These are phyloP conservation scores for Tamandua tetradactyla DNA, from an alignment of 2,797 vertebrate species.

Conservation along the genomic window DNA sequence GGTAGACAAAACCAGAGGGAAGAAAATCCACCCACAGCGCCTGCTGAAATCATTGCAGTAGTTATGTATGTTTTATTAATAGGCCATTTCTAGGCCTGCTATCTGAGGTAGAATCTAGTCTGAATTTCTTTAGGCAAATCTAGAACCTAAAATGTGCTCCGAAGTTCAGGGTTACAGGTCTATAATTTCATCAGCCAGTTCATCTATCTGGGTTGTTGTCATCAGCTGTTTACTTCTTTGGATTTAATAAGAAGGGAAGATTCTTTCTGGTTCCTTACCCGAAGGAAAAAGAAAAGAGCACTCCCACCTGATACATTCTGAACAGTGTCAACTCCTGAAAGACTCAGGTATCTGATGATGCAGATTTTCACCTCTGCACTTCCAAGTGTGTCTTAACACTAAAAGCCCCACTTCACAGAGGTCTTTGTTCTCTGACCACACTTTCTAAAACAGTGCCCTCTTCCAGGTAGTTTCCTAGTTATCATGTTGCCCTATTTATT, in stretches of 20 bases:
- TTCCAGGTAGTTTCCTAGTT: no score
- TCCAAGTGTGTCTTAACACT: not conserved
- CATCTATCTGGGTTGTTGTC: not conserved
- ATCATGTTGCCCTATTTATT: not conserved
- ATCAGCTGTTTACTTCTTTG: not conserved
- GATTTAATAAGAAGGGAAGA: not conserved
- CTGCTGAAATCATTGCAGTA: not conserved
- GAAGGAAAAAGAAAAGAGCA: not conserved
- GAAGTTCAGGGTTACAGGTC: not conserved
- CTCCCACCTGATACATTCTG: not conserved
- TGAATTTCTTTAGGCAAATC: constrained; percentile 63
- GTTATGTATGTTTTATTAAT: not conserved
- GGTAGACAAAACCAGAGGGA: not conserved
- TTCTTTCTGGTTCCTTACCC: not conserved
- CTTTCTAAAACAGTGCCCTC: not conserved
- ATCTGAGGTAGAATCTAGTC: constrained; percentile 54
- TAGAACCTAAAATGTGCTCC: constrained; percentile 33
- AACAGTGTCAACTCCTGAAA: not conserved
- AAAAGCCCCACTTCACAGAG: not conserved
- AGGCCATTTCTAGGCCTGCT: constrained; percentile 43
- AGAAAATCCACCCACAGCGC: not conserved
- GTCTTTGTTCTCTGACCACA: not conserved
- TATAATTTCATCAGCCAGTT: not conserved
- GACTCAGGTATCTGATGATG: not conserved
- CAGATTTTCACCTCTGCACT: not conserved